Base-by-base conservation (phyloP, 2,797 vertebrate genomes). In the Tragopan temminckii region DNA sequence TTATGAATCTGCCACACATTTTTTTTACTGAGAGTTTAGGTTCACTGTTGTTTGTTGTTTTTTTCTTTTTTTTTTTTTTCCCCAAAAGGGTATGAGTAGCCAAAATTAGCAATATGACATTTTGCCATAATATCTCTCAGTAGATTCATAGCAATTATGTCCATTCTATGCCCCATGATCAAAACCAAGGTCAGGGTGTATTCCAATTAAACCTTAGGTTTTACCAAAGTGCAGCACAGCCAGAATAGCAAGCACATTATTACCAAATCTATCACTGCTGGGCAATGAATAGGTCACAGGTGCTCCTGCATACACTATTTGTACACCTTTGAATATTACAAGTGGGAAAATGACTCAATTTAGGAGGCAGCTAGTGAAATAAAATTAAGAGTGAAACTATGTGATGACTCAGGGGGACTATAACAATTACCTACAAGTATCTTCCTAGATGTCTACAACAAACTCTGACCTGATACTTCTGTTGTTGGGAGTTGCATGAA, bases 161-260 rank as follows among this genome's bases (percentile, higher is more conserved):
- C 80, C 85, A 92, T 88, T 93, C 94, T 83, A 71, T 52, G 79
- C 91, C 87, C 94, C 87, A 75, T 84, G 95, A 97, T 97, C 91
- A 98, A 97, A 97, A 84, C 93, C 96, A 97, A 95, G 97, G 97
- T 97, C 98, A 97, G 89, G 93, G 88, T 92, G 90, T 93, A 96
- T 97, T 97, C 97, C 98, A 98, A 74, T 97, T 97, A 98, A 97
- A 96, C 96, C 94, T 94, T 91, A 94, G 93, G 95, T 89, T 94
- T 96, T 88, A 95, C 87, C 95, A 72, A 97, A 95, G 95, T 91
- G 90, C 92, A 94, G 88, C 93, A 94, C 93, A 97, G 96, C 90
- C 97, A 97, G 96, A 97, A 96, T 25, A 95, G 92, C 89, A 90
- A 92, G 95, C 70, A 84, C 55, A 29, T 97, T 97, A 98, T 97